phyloP scores from a whole-genome alignment of 2,797 vertebrate genomes.

The Synanceia verrucosa region DNA sequence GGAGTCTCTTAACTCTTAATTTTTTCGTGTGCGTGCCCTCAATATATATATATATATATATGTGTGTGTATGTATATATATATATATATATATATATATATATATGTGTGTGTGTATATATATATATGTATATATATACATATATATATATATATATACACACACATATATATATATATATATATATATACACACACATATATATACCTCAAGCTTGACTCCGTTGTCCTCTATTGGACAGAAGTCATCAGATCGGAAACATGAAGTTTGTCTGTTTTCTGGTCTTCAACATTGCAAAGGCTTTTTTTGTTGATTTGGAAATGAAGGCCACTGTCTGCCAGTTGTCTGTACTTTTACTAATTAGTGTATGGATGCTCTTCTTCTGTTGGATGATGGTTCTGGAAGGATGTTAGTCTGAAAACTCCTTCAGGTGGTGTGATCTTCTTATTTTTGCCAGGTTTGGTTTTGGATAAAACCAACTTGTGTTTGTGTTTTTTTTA shows the following conservation, averaged over 20 bases:
- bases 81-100: too few species aligned
- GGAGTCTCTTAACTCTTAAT: slow-evolving; percentile 29
- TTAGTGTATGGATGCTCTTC: not conserved
- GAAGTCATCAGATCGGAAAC: not conserved
- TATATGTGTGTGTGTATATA: too few species aligned
- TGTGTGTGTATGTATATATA: too few species aligned
- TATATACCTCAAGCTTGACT: not conserved
- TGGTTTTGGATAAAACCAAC: not conserved
- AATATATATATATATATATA: too few species aligned
- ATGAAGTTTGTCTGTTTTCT: not conserved
- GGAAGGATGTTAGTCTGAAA: not conserved
- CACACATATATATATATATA: too few species aligned
- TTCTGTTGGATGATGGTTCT: not conserved
- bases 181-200: too few species aligned
- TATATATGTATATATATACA: too few species aligned
- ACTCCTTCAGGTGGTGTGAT: not conserved
- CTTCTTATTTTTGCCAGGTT: not conserved
- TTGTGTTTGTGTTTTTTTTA: too few species aligned
- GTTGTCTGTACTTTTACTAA: not conserved
- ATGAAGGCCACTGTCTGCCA: not conserved
- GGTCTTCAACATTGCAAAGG: not conserved
- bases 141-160: too few species aligned
- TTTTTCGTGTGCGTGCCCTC: slow-evolving; percentile 7
- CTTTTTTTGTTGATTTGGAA: slow-evolving; percentile 20
- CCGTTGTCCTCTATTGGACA: not conserved